A percentile compares a stretch with the other conserved stretches of the same genome.
These are phyloP conservation scores for Drosophila melanosoma DNA, from an alignment of 2,888 invertebrate species.

Conservation along the genomic window DNA sequence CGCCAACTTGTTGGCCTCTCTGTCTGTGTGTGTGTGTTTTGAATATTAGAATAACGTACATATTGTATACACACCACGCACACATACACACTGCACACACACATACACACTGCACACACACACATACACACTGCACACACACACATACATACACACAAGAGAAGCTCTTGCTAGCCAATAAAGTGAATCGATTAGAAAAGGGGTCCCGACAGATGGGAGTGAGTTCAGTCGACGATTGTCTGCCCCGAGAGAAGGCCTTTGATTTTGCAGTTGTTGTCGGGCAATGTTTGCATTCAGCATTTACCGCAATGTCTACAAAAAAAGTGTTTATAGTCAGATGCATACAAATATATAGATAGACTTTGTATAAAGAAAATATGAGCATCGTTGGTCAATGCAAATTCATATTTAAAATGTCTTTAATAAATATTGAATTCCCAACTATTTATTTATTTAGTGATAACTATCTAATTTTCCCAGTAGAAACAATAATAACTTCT, in stretches of 20 bases:
- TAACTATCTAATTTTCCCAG: not conserved
- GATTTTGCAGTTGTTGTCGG: not conserved
- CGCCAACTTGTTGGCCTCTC: not conserved
- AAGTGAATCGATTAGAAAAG: conserved; percentile 1
- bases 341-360: not conserved
- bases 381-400: not conserved
- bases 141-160: not conserved
- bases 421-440: not conserved
- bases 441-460: not conserved
- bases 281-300: not conserved
- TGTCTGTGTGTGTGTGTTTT: conserved; percentile 25
- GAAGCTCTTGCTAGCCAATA: not conserved
- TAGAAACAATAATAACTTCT: not conserved
- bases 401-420: not conserved
- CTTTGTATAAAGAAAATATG: not conserved
- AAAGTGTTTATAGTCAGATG: not conserved
- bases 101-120: not conserved
- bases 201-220: not conserved
- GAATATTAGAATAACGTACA: conserved; percentile 16
- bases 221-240: not conserved
- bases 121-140: not conserved
- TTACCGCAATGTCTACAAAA: conserved; percentile 1
- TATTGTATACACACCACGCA: not conserved
- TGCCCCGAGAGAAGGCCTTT: conserved; percentile 1
- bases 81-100: not conserved